Base-by-base conservation (phyloP, 2,797 vertebrate genomes). In the Amniataba percoides region DNA sequence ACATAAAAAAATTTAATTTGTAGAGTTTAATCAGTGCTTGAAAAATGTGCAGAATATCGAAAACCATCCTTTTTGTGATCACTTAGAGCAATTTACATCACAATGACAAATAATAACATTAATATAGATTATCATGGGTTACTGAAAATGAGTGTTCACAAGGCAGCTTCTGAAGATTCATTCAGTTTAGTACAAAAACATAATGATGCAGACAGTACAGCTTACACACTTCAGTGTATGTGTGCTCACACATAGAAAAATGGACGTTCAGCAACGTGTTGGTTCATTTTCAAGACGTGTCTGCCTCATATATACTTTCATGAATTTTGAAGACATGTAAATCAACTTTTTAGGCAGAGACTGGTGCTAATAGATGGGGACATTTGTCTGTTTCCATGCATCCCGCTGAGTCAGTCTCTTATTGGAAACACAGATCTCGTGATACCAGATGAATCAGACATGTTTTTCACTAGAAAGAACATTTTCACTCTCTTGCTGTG, bases 381-480 rank as follows among this genome's bases (percentile, higher is more conserved):
- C 43, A 57, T 74, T 74, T 64, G 27, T 69, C 25, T 77, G 15
- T 74, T 52, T 14, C 58, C 27, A 61, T 27, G 68, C 55, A 56
- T 74, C 60, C 34, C 12, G 27, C 66, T 36, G 52, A 68, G 51
- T 34, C 53, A 48, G 4, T 52, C 42, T 5, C 13, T 68, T 34
- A 10, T 57, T 79, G 74, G 36, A 76, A 78, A 78, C 63, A 39
- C 48, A 71, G 42, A 84, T 72, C 36, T 71, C 36, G 49, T 40
- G 60, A 75, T 75, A 70, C 16, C 40, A 72, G 14, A 74, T 71
- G 55, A 74, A 58, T 70, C 46, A 73, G 39, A 75, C 11, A 34
- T 27, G 12, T 53, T 61, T 72, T 60, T 52, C 39, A 11, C 23
- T 58, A 43, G 15, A 53, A 68, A 56, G 9, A 74, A 76, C 74